These are phyloP conservation scores for Leptopilina syphax DNA, from an alignment of 2,888 invertebrate species.

Conservation along the genomic window DNA sequence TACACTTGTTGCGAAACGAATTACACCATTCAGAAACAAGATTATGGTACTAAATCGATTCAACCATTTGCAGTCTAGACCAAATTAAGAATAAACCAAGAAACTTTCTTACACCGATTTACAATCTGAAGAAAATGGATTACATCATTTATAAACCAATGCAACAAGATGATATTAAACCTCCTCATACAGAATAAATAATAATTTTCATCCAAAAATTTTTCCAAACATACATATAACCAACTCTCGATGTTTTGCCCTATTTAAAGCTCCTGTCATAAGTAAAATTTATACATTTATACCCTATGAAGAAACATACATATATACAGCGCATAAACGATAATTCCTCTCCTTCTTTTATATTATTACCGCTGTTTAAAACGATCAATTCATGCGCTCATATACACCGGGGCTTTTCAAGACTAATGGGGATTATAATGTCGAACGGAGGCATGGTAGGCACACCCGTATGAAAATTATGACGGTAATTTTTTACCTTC, in stretches of 20 bases:
- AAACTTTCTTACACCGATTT: background rate
- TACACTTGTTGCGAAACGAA: too few relatives aligned
- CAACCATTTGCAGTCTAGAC: too few relatives aligned
- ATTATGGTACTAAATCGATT: too few relatives aligned
- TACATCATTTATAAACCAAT: too few relatives aligned
- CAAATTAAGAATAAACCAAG: background rate
- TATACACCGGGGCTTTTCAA: conserved; percentile 15
- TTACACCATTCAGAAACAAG: too few relatives aligned
- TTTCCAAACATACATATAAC: too few relatives aligned
- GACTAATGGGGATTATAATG: conserved; percentile 34
- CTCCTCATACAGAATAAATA: too few relatives aligned
- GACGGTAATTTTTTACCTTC: conserved; percentile 29
- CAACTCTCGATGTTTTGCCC: too few relatives aligned
- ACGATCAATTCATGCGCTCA: background rate
- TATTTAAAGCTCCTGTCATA: background rate
- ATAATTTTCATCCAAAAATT: too few relatives aligned
- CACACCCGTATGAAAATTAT: conserved; percentile 36
- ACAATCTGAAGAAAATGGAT: background rate
- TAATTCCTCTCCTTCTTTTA: conserved; percentile 7
- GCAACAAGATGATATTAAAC: too few relatives aligned
- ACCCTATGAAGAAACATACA: background rate
- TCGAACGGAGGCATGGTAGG: conserved; percentile 32
- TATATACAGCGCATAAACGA: background rate
- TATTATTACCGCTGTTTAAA: background rate
- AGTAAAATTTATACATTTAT: background rate